A percentile compares a stretch with the other conserved stretches of the same genome.
phyloP scores from a whole-genome alignment of 1,140 invertebrate species.

The Apis florea region DNA sequence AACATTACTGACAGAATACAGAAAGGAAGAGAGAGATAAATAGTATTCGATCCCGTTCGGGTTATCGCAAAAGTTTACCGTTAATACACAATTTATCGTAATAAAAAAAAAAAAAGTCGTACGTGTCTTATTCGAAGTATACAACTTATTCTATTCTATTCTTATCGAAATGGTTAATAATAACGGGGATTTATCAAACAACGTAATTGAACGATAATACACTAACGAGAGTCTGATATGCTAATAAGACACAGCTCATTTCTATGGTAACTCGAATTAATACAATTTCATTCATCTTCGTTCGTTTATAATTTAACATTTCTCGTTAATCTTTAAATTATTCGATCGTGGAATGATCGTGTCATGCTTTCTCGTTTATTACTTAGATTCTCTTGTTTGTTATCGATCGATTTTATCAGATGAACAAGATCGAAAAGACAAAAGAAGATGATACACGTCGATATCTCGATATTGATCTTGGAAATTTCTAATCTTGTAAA shows the following conservation, averaged over 20 bases:
- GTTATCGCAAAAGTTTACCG: slow-evolving; percentile 19
- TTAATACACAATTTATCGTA: slow-evolving; percentile 26
- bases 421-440: too few species aligned
- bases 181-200: background rate
- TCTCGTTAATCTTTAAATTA: too few species aligned
- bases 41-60: background rate
- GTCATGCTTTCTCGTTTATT: too few species aligned
- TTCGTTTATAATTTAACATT: too few species aligned
- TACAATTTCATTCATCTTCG: too few species aligned
- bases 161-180: slow-evolving; percentile 21
- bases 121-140: background rate
- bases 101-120: background rate
- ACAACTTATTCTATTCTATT: slow-evolving; percentile 3
- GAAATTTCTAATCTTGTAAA: too few species aligned
- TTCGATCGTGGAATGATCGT: too few species aligned
- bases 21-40: background rate
- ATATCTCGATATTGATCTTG: too few species aligned
- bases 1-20: background rate
- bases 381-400: too few species aligned
- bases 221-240: too few species aligned
- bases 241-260: background rate
- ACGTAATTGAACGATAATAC: slow-evolving; percentile 2
- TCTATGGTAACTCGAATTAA: background rate
- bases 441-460: too few species aligned
- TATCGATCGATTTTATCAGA: too few species aligned